Evolutionary conservation across 37 sponge, comb jelly and placozoan genomes (phyloP), one percentile per base, ranked within the genome.

Genomic region (Chondrilla cf. caribensis): DNA sequence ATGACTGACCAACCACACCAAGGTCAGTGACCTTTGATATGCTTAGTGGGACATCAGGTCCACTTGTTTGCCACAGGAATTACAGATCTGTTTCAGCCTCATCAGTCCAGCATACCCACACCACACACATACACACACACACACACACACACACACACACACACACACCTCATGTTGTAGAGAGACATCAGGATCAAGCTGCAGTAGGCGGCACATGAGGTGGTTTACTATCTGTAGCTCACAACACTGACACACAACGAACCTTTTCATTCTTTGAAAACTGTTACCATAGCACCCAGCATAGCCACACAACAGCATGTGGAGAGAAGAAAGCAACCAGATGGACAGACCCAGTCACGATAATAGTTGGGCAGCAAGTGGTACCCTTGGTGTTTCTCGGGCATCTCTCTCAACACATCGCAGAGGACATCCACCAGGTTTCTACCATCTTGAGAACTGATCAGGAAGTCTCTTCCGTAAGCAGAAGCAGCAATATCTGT

Each of bases 401-500:
- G 76, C 25, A 73, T 43, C 22, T 79, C 68, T 19, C 72, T 38
- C 60, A 90, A 67, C 31, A 82, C 80, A 64, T 65, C 79, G 44
- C 88, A 90, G 58, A 90, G 57, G 26, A 71, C 60, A 29, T 90
- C 82, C 8, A 93, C 64, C 33, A 93, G 77, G n/a, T 32, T 51
- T 3, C 40, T 84, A 0, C 94, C 94, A 77, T 84, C 84, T 19
- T 59, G 55, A 60, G 75, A 51, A 33, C 58, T 85, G 60, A 83
- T 51, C 17, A 93, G 79, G 54, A 59, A 89, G 41, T 93, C 88
- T 17, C 94, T 65, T 18, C 94, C 94, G 83, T 84, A 88, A 4
- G 93, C 87, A 25, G 93, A 89, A 24, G 93, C 93, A 22, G 84
- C 93, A 28, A 92, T 86, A 78, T 91, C 92, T 91, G 60, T 17